Evolutionary conservation across 2,113 vertebrate species (phyloP), one percentile per base, ranked within the genome.

Genomic region (Coptodon bakossiorum): DNA sequence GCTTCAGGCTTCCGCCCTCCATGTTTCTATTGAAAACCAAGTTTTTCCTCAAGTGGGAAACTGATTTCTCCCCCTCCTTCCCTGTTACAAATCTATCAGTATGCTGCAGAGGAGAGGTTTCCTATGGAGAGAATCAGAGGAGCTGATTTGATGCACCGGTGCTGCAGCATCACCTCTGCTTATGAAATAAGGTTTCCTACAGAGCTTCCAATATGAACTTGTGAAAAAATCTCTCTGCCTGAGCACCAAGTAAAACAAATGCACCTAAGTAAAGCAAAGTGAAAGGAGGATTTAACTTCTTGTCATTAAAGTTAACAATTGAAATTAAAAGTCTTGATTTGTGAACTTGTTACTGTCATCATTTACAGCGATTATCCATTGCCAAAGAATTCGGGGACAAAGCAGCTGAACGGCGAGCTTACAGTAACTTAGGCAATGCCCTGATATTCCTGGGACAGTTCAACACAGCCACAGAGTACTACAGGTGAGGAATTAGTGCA

Each of bases 341-440:
- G 6, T 86, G 29, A 86, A 48, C 5, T 36, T 56, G 71, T 3
- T 61, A 7, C 40, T n/a, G 40, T 85, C 63, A 27, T 93, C 9
- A 12, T 80, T 94, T 86, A 27, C 96, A 99, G 99, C 96, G 99
- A 84, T 97, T 99, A 8, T 97, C 98, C 92, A 99, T 99, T 1
- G 99, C 99, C 13, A 99, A 99, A 96, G 99, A 99, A 89, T 99
- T 99, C 45, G 99, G 99, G 82, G 99, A 99, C 96, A 98, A 98
- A 94, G 98, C 98, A 0, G 99, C 99, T 0, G 98, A 99, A 91
- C 93, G 98, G 78, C 93, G 99, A 61, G 99, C 99, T 0, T 98
- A 99, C 96, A 99, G 98, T 95, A 99, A 99, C 92, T 96, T 99
- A 38, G 99, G 98, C 56, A 99, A 99, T 0, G 97, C 99, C 0